phyloP scores from a whole-genome alignment of 53 echinoderm and acorn worm genomes.

The Temnopleurus reevesii region DNA sequence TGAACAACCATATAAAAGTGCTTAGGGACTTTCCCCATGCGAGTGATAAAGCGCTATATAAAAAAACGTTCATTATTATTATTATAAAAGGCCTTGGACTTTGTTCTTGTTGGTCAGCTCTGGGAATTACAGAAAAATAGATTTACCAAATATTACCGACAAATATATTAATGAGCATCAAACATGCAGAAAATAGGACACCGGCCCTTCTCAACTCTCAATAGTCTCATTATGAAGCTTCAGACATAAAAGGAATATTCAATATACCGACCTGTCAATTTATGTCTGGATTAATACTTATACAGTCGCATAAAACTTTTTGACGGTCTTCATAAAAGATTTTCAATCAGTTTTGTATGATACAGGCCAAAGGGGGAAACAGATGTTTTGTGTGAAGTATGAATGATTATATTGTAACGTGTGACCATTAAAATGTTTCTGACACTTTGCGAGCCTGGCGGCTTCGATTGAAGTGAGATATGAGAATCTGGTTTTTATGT shows the following conservation, averaged over 20 bases:
- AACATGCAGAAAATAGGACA: neutral
- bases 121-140: neutral
- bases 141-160: no score
- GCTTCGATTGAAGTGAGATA: neutral
- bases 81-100: no score
- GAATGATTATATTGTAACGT: neutral
- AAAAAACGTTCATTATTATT: no score
- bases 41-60: no score
- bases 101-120: no score
- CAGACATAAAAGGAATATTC: slow-evolving; percentile 20
- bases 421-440: neutral
- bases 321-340: neutral
- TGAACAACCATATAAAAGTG: no score
- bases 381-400: neutral
- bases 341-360: neutral
- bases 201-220: neutral
- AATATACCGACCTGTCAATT: slow-evolving; percentile 21
- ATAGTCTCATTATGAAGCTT: neutral
- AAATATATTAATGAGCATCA: neutral
- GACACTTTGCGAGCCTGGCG: neutral
- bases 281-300: neutral
- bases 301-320: neutral
- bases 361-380: neutral
- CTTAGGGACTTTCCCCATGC: no score
- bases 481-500: neutral